Evolutionary conservation across 2,113 vertebrate genomes (phyloP).

Genomic region (Sphyrna mokarran): DNA sequence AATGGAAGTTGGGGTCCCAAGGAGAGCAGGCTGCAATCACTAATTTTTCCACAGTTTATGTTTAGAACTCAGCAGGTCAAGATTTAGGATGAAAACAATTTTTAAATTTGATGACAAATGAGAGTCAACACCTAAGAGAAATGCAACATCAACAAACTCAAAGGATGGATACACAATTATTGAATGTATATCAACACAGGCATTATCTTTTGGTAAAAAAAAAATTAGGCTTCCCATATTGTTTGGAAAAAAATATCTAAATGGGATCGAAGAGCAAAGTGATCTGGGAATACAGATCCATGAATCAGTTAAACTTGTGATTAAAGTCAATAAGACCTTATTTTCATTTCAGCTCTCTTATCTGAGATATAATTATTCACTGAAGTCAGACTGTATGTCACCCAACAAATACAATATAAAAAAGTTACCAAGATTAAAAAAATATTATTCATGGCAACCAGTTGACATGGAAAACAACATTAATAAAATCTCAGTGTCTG

Average conservation of each 20-base stretch:
- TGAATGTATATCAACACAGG: background rate
- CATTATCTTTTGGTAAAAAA: too few species aligned
- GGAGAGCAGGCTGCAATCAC: too few species aligned
- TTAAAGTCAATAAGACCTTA: background rate
- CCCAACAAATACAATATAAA: background rate
- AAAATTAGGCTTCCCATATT: background rate
- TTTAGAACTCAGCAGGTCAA: too few species aligned
- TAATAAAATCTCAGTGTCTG: background rate
- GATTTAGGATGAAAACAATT: background rate
- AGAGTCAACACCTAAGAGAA: background rate
- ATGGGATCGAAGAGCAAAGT: background rate
- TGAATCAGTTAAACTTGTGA: background rate
- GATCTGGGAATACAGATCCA: background rate
- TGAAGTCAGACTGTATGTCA: background rate
- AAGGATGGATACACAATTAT: background rate
- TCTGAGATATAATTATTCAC: background rate
- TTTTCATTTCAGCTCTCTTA: background rate
- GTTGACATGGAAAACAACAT: background rate
- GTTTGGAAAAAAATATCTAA: background rate
- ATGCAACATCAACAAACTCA: background rate
- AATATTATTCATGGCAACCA: background rate
- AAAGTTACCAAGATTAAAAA: background rate
- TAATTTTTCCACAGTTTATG: too few species aligned
- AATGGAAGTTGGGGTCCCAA: too few species aligned
- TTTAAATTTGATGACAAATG: background rate